Percentiles rank a stretch among this genome's conserved stretches.
phyloP scores from a whole-genome alignment of 2,888 invertebrate species.

The Drosophila borborema region DNA sequence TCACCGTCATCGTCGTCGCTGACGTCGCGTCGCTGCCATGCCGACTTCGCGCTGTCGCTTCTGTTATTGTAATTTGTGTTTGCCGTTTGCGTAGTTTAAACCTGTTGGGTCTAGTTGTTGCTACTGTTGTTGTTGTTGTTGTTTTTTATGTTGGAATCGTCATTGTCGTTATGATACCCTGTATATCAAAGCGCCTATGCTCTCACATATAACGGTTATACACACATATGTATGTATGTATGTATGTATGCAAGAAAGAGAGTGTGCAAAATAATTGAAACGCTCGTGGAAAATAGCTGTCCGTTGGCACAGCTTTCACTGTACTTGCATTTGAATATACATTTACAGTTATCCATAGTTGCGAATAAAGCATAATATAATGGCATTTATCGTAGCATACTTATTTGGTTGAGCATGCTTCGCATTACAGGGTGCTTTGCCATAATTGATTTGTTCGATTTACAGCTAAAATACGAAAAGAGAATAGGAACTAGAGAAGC shows the following conservation, averaged over 20 bases:
- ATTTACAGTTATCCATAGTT: background rate
- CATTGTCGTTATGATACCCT: slow-evolving; percentile 22
- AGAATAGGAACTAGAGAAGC: slow-evolving; percentile 16
- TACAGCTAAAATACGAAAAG: slow-evolving; percentile 14
- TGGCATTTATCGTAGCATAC: slow-evolving; percentile 21
- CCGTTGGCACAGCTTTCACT: background rate
- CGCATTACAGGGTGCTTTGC: slow-evolving; percentile 1
- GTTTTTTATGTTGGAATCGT: slow-evolving; percentile 25
- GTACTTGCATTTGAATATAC: background rate
- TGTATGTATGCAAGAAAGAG: background rate
- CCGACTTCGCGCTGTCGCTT: slow-evolving; percentile 55
- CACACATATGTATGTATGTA: background rate
- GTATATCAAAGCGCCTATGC: background rate
- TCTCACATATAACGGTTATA: background rate
- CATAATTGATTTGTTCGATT: slow-evolving; percentile 9
- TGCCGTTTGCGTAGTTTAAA: slow-evolving; percentile 67
- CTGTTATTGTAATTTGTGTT: slow-evolving; percentile 71
- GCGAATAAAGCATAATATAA: background rate
- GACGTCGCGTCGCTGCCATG: slow-evolving; percentile 20
- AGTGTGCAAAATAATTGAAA: background rate
- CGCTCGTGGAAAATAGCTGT: background rate
- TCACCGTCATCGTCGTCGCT: background rate
- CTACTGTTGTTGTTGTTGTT: slow-evolving; percentile 19
- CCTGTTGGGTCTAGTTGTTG: slow-evolving; percentile 57
- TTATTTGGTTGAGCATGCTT: slow-evolving; percentile 10